Evolutionary conservation across 2,113 vertebrate genomes (phyloP).

Genomic region (Perccottus glenii): DNA sequence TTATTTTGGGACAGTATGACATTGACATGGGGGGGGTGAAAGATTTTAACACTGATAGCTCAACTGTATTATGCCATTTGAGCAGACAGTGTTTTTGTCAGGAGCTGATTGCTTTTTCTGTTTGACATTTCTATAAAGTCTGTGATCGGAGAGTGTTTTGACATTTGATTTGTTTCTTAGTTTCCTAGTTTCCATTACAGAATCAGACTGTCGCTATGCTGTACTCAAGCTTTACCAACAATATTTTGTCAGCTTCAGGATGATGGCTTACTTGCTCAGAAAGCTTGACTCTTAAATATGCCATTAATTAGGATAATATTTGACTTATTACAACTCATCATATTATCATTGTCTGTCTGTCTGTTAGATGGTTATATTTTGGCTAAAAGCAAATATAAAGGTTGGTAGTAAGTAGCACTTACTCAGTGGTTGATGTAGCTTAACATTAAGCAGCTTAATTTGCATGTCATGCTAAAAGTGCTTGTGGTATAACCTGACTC

Average conservation of each 20-base stretch:
- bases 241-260: slow-evolving; percentile 1
- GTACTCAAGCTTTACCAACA: slow-evolving; percentile 42
- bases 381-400: too few relatives aligned
- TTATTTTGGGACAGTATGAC: slow-evolving; percentile 61
- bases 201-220: slow-evolving; percentile 10
- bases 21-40: slow-evolving; percentile 48
- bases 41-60: slow-evolving; percentile 54
- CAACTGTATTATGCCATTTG: slow-evolving; percentile 42
- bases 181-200: background rate
- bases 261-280: background rate
- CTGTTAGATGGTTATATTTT: too few relatives aligned
- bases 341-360: too few relatives aligned
- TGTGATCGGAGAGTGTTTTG: slow-evolving; percentile 19
- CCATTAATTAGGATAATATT: background rate
- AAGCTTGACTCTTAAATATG: background rate
- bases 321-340: too few relatives aligned
- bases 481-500: too few relatives aligned
- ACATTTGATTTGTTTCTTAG: slow-evolving; percentile 34
- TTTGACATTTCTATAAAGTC: slow-evolving; percentile 35
- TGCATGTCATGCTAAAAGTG: too few relatives aligned
- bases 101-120: slow-evolving; percentile 39
- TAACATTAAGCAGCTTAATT: too few relatives aligned
- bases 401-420: too few relatives aligned
- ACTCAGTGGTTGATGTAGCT: too few relatives aligned
- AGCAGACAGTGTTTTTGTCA: slow-evolving; percentile 30